Percentiles rank a stretch among this genome's conserved stretches.
These are phyloP conservation scores for Atherinomorus stipes DNA, from an alignment of 2,113 vertebrate species.

Conservation along the genomic window DNA sequence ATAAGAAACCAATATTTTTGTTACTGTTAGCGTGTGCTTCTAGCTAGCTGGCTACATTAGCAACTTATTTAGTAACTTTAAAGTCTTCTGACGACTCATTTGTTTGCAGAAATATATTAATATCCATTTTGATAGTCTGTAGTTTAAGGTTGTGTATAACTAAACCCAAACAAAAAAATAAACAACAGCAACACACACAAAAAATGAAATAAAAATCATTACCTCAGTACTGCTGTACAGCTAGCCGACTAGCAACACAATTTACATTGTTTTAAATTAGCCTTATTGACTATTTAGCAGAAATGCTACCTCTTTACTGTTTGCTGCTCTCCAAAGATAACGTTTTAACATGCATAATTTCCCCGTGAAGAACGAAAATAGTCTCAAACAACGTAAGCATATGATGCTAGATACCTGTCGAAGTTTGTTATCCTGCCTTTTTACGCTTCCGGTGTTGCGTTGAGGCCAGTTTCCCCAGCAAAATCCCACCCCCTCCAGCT, in stretches of 20 bases:
- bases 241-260: slow-evolving; percentile 28
- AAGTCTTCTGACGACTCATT: background rate
- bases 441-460: slow-evolving; percentile 23
- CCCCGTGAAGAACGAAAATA: accelerated
- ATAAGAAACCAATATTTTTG: background rate
- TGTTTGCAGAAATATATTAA: background rate
- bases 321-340: background rate
- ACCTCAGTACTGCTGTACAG: background rate
- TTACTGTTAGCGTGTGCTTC: background rate
- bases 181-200: no score
- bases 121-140: no score
- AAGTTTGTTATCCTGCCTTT: background rate
- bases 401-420: slow-evolving; percentile 3
- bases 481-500: no score
- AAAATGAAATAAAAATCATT: no score
- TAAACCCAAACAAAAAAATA: background rate
- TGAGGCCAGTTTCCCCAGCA: no score
- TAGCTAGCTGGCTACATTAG: slow-evolving; percentile 21
- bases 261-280: background rate
- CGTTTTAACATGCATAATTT: accelerated
- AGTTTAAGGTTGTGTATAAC: no score
- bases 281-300: background rate
- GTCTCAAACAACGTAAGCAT: background rate
- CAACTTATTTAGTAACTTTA: background rate
- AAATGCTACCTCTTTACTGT: background rate